Conservation (phyloP, 2,888 invertebrate genomes). For the Cheilosia urbana region DNA sequence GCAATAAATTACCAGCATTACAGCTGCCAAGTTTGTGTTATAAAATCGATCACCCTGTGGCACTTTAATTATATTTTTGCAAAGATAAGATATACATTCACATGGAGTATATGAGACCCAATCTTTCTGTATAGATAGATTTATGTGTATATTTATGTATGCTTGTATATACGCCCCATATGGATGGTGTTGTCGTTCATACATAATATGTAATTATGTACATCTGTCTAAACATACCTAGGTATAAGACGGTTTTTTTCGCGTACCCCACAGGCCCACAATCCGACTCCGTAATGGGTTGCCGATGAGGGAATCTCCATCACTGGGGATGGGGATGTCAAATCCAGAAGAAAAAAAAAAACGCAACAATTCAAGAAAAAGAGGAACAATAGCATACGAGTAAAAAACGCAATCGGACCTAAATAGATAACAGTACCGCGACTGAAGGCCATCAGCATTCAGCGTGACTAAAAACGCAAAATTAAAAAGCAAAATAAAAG, state of each 20-base stretch:
- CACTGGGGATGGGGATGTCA: not conserved
- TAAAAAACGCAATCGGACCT: constrained; percentile 35
- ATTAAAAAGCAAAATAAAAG: constrained; percentile 6
- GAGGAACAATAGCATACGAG: not conserved
- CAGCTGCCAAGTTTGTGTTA: not conserved
- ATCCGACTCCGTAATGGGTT: too few relatives aligned
- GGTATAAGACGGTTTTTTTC: not conserved
- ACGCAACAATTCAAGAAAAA: not conserved
- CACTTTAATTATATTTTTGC: not conserved
- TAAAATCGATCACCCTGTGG: constrained; percentile 36
- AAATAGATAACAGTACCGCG: constrained; percentile 57
- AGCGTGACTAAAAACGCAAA: constrained; percentile 39
- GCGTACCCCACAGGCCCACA: too few relatives aligned
- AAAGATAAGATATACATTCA: not conserved
- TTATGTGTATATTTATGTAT: not conserved
- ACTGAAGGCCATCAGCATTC: constrained; percentile 49
- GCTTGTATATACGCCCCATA: not conserved
- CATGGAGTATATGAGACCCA: not conserved
- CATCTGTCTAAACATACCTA: not conserved
- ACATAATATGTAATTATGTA: constrained; percentile 1
- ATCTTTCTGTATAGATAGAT: not conserved
- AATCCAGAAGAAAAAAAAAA: constrained; percentile 8
- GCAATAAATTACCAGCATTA: too few relatives aligned
- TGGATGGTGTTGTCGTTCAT: constrained; percentile 25
- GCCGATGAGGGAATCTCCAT: constrained; percentile 7